These are phyloP conservation scores for Dolichopus griseipennis DNA, from an alignment of 2,888 invertebrate genomes.

Conservation along the genomic window DNA sequence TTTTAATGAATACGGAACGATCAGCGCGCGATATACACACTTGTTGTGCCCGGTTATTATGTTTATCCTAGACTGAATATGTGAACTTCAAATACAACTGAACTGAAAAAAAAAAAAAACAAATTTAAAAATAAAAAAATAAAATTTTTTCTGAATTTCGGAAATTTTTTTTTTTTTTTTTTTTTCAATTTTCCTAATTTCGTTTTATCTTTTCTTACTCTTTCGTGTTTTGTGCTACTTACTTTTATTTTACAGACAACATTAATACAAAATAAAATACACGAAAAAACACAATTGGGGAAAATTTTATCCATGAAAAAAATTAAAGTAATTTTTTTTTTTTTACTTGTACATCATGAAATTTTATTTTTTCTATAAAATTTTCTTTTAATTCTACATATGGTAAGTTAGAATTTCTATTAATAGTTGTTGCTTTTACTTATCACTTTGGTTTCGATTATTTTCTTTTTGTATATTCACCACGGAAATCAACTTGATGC, in stretches of 20 bases:
- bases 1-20: neutral
- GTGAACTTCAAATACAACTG: neutral
- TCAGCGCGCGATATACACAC: neutral
- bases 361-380: neutral
- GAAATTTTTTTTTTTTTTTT: neutral
- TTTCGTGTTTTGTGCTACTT: too few relatives aligned
- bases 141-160: neutral
- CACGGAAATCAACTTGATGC: neutral
- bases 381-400: neutral
- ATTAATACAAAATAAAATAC: neutral
- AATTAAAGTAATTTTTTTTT: too few relatives aligned
- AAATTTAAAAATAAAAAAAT: too few relatives aligned
- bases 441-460: too few relatives aligned
- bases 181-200: neutral
- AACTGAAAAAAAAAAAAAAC: neutral
- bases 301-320: too few relatives aligned
- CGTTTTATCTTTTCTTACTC: too few relatives aligned
- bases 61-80: slow-evolving; percentile 10
- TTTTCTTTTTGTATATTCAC: too few relatives aligned
- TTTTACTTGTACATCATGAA: neutral
- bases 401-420: too few relatives aligned
- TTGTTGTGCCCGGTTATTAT: slow-evolving; percentile 12
- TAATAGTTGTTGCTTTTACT: too few relatives aligned
- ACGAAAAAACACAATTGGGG: too few relatives aligned
- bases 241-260: neutral